Conservation (phyloP, 2,888 invertebrate species). For the Phengaris arion region DNA sequence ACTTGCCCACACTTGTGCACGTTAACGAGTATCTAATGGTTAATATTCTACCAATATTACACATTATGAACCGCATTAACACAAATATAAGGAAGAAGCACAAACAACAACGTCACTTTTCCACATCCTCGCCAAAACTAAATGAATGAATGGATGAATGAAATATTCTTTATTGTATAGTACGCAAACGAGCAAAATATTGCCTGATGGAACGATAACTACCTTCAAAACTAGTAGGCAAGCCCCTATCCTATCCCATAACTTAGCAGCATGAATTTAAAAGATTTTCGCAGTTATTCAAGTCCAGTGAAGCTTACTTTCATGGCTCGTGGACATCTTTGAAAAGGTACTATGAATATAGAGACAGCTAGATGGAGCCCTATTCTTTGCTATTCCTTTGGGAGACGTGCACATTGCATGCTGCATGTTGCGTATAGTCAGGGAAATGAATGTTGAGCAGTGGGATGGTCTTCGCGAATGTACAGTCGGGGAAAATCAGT, state of each 20-base stretch:
- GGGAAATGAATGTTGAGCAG: neutral
- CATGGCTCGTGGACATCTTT: slow-evolving; percentile 1
- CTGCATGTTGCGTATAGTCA: neutral
- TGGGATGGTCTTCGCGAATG: neutral
- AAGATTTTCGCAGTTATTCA: slow-evolving; percentile 1
- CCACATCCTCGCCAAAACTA: no score
- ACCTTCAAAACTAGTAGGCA: neutral
- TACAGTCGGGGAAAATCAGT: neutral
- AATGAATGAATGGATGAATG: no score
- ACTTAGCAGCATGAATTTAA: neutral
- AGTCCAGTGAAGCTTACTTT: slow-evolving; percentile 2
- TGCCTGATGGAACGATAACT: no score
- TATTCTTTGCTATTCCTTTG: neutral
- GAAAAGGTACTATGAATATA: neutral
- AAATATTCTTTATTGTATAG: no score
- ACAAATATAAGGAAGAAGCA: no score
- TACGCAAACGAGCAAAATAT: no score
- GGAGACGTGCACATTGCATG: neutral
- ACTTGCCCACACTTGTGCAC: no score
- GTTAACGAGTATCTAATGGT: no score
- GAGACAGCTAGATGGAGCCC: neutral
- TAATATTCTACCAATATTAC: no score
- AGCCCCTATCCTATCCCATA: neutral
- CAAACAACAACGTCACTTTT: no score
- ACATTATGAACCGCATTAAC: no score